Evolutionary conservation across 2,888 invertebrate genomes (phyloP).

Genomic region (Dendrolimus houi): DNA sequence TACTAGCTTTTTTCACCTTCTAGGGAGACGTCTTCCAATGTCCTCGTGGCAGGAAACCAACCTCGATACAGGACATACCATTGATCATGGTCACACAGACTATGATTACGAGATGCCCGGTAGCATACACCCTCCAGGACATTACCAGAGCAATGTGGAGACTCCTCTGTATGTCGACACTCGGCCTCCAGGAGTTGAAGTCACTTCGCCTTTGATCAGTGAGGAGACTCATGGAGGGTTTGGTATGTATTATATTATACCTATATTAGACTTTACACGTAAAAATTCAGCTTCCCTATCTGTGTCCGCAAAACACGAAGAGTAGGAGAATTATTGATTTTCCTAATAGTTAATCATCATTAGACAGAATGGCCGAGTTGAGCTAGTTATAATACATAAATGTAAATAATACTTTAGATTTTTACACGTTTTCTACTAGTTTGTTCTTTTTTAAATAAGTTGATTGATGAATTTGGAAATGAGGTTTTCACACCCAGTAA

Average conservation of each 20-base stretch:
- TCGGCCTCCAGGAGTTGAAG: constrained; percentile 43
- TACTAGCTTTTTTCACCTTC: not conserved
- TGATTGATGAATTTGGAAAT: too few relatives aligned
- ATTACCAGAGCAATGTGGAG: constrained; percentile 50
- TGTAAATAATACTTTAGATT: too few relatives aligned
- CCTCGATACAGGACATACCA: constrained; percentile 86
- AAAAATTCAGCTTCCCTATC: too few relatives aligned
- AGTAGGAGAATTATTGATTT: too few relatives aligned
- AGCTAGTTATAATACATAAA: too few relatives aligned
- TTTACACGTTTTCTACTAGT: too few relatives aligned
- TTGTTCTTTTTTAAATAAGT: too few relatives aligned
- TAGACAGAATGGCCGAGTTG: too few relatives aligned
- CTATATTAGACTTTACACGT: too few relatives aligned
- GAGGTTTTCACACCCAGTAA: too few relatives aligned
- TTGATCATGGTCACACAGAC: constrained; percentile 79
- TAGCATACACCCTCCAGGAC: constrained; percentile 36
- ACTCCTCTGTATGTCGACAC: constrained; percentile 85
- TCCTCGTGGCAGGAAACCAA: constrained; percentile 94
- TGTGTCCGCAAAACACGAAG: too few relatives aligned
- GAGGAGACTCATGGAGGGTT: constrained; percentile 59
- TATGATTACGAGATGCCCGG: constrained; percentile 46
- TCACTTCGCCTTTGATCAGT: constrained; percentile 55
- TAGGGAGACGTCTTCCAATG: constrained; percentile 70
- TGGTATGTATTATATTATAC: constrained; percentile 29
- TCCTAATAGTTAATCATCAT: too few relatives aligned